phyloP scores from a whole-genome alignment of 2,888 invertebrate species.

The Chouioia cunea region DNA sequence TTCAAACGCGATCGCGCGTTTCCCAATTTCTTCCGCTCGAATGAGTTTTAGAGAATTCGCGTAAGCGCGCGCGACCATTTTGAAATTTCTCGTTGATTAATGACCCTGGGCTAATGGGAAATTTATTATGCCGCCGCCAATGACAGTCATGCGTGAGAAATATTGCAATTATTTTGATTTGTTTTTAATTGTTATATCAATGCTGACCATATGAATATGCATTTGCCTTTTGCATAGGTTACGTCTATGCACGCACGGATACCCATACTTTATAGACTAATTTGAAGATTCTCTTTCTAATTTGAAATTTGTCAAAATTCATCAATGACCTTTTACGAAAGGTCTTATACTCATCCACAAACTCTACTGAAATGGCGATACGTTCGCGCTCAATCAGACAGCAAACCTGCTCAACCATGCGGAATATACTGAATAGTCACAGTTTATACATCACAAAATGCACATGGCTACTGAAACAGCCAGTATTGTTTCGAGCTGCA shows the following conservation, averaged over 20 bases:
- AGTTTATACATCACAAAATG: constrained; percentile 54
- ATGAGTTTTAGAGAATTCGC: neutral
- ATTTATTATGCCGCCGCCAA: constrained; percentile 32
- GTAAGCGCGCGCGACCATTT: neutral
- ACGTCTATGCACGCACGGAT: too few relatives aligned
- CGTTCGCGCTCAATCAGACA: constrained; percentile 47
- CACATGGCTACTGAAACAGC: constrained; percentile 13
- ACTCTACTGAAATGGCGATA: neutral
- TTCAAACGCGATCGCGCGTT: neutral
- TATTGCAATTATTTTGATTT: constrained; percentile 38
- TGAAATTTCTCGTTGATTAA: constrained; percentile 30
- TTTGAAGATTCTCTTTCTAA: too few relatives aligned
- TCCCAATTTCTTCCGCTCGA: neutral
- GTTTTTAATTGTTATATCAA: too few relatives aligned
- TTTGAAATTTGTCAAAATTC: too few relatives aligned
- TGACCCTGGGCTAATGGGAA: constrained; percentile 38
- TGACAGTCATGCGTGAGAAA: constrained; percentile 34
- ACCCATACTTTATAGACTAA: too few relatives aligned
- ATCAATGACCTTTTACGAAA: too few relatives aligned
- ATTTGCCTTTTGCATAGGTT: constrained; percentile 12
- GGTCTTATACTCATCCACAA: too few relatives aligned
- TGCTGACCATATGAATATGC: constrained; percentile 24
- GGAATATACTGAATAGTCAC: constrained; percentile 58
- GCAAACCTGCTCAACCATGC: constrained; percentile 55
- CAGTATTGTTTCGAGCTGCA: constrained; percentile 17